phyloP scores from a whole-genome alignment of 2,797 vertebrate species.

The Paguma larvata region DNA sequence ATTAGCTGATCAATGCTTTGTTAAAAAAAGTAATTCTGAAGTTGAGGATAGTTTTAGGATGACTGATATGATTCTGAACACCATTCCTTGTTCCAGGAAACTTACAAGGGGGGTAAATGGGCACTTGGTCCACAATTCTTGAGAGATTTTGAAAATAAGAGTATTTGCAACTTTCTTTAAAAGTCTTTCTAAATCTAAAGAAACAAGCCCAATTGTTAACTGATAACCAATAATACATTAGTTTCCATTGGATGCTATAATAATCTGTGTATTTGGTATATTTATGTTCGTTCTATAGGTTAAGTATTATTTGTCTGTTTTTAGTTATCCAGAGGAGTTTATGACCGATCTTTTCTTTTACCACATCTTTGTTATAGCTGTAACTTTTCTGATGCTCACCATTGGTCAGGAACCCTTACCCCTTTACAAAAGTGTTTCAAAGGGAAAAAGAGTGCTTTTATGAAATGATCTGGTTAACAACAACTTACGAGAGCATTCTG shows the following conservation, averaged over 20 bases:
- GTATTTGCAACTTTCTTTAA: neutral
- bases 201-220: neutral
- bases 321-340: slow-evolving; percentile 3
- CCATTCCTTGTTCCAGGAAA: neutral
- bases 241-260: neutral
- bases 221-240: neutral
- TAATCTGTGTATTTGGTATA: neutral
- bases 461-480: slow-evolving; percentile 50
- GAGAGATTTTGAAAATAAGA: slow-evolving; percentile 31
- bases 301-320: neutral
- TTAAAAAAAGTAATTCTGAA: neutral
- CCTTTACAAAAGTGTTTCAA: slow-evolving; percentile 47
- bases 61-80: neutral
- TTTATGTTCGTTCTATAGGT: slow-evolving; percentile 43
- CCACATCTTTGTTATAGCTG: neutral
- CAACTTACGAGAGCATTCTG: neutral
- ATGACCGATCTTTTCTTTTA: slow-evolving; percentile 23
- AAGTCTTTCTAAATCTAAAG: slow-evolving; percentile 45
- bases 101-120: neutral
- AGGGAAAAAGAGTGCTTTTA: slow-evolving; percentile 48
- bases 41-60: neutral
- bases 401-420: neutral
- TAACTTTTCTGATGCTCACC: slow-evolving; percentile 23
- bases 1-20: neutral
- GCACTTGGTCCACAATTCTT: neutral